phyloP scores from a whole-genome alignment of 2,797 vertebrate genomes.

The Liparis tanakae region DNA sequence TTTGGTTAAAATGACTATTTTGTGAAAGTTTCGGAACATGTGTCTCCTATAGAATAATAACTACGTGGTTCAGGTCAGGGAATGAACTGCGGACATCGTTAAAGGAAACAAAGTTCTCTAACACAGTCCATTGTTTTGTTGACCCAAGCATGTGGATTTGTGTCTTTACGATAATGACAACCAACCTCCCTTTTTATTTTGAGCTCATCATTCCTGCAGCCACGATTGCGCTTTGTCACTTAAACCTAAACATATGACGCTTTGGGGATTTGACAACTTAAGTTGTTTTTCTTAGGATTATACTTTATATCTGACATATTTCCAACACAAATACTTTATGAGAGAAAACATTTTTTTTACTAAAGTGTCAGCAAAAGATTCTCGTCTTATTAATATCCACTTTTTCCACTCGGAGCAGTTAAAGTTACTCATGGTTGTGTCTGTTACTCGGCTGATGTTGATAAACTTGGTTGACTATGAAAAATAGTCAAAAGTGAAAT shows the following conservation, averaged over 20 bases:
- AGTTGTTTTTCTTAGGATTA: no score
- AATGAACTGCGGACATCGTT: not conserved
- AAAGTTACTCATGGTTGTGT: not conserved
- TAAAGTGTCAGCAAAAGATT: no score
- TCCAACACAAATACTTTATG: not conserved
- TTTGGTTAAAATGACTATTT: not conserved
- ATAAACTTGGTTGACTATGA: not conserved
- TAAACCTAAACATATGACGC: no score
- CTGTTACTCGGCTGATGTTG: not conserved
- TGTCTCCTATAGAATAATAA: not conserved
- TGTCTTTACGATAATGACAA: no score
- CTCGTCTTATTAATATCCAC: no score
- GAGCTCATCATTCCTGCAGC: no score
- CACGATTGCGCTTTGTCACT: no score
- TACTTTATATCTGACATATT: not conserved
- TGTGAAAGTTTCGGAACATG: not conserved
- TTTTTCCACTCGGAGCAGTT: not conserved
- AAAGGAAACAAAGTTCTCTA: not conserved
- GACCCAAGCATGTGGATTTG: no score
- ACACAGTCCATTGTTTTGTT: no score
- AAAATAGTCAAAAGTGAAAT: not conserved
- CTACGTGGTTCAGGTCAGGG: not conserved
- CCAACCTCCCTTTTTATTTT: no score
- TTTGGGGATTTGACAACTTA: no score
- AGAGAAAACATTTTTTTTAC: no score